Evolutionary conservation across 2,888 invertebrate species (phyloP).

Genomic region (Zygothrica quintamaculata): DNA sequence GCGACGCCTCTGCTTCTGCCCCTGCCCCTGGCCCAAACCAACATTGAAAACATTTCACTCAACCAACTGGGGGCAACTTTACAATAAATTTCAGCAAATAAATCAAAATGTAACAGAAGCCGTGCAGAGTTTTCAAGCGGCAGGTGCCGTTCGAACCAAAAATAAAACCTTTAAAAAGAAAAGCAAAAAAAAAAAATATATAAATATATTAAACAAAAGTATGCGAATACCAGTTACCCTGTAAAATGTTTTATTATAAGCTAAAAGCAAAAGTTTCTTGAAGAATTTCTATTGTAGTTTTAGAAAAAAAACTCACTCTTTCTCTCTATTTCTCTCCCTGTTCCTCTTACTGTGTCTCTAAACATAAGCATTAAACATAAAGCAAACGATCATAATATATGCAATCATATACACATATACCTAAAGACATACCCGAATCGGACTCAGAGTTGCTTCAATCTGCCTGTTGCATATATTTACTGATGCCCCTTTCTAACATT

Average conservation of each 20-base stretch:
- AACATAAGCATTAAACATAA: too few species aligned
- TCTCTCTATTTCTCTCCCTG: too few species aligned
- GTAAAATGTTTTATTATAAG: too few species aligned
- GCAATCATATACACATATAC: too few species aligned
- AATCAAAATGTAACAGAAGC: constrained; percentile 77
- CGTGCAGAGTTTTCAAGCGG: constrained; percentile 70
- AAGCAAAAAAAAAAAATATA: not conserved
- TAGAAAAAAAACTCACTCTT: too few species aligned
- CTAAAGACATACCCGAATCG: too few species aligned
- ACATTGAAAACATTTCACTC: constrained; percentile 49
- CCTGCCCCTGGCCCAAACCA: constrained; percentile 8
- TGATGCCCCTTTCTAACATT: not conserved
- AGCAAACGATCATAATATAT: too few species aligned
- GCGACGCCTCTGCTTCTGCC: not conserved
- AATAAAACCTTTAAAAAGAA: not conserved
- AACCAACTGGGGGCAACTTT: constrained; percentile 57
- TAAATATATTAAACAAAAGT: too few species aligned
- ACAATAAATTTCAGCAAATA: constrained; percentile 79
- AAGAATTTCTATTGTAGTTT: too few species aligned
- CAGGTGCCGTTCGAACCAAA: constrained; percentile 57
- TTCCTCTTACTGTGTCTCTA: too few species aligned
- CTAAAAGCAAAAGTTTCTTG: too few species aligned
- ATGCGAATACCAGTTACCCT: too few species aligned
- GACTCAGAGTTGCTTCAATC: not conserved
- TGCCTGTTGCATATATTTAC: not conserved